Conservation (phyloP, 2,113 vertebrate species). For the Rallus limicola region DNA sequence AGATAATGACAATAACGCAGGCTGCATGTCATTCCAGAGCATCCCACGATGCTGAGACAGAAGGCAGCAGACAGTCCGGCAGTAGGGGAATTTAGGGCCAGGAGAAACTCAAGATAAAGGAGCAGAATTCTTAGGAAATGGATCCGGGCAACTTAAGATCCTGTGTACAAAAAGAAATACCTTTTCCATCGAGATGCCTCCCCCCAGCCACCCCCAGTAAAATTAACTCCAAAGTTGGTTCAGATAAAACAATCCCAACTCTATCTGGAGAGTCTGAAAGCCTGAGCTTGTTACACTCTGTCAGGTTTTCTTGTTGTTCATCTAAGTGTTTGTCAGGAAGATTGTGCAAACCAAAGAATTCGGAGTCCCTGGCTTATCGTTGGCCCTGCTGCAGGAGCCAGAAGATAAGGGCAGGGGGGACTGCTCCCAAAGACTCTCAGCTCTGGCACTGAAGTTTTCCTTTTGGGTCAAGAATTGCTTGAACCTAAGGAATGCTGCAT, state of each 20-base stretch:
- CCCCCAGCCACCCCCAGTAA: background rate
- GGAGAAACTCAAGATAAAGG: constrained; percentile 33
- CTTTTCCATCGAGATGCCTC: background rate
- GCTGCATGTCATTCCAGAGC: background rate
- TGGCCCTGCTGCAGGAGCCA: background rate
- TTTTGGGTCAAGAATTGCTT: background rate
- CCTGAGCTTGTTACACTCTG: background rate
- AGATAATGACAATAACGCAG: background rate
- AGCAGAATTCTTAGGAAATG: background rate
- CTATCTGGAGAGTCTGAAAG: background rate
- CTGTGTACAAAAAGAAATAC: background rate
- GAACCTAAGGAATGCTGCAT: background rate
- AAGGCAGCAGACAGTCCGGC: constrained; percentile 5
- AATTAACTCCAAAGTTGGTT: background rate
- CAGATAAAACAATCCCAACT: background rate
- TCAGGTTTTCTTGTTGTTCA: background rate
- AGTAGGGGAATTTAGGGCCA: constrained; percentile 1
- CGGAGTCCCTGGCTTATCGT: background rate
- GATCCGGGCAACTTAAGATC: background rate
- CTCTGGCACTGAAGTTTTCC: background rate
- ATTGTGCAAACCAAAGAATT: constrained; percentile 13
- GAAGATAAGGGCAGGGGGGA: background rate
- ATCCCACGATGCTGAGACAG: background rate
- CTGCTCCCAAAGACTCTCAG: background rate
- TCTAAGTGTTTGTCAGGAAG: constrained; percentile 6